Percentiles rank a stretch among this genome's conserved stretches.
phyloP scores from a whole-genome alignment of 2,888 invertebrate species.

The Leucoptera coffeella region DNA sequence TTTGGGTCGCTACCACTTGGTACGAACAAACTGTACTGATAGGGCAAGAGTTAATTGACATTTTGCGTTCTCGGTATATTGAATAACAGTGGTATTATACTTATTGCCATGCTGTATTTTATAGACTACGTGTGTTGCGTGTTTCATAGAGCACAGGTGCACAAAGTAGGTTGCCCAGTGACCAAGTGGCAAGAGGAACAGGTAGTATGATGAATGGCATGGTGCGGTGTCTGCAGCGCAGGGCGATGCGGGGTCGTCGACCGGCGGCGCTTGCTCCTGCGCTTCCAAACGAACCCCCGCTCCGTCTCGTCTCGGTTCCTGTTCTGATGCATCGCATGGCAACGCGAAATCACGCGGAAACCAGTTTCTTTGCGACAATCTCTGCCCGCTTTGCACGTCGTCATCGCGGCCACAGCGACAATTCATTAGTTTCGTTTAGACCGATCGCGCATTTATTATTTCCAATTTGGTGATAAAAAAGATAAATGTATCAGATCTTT shows the following conservation, averaged over 20 bases:
- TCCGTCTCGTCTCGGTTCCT: constrained; percentile 33
- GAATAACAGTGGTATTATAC: no score
- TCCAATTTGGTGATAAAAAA: not conserved
- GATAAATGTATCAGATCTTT: not conserved
- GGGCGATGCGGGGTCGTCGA: constrained; percentile 50
- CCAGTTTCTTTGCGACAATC: constrained; percentile 34
- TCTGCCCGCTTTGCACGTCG: constrained; percentile 15
- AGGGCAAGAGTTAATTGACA: no score
- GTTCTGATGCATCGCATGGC: constrained; percentile 42
- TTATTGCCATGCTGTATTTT: no score
- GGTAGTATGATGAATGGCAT: constrained; percentile 14
- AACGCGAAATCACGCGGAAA: constrained; percentile 47
- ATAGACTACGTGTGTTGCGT: no score
- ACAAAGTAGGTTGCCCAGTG: constrained; percentile 1
- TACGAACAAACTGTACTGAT: no score
- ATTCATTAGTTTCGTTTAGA: constrained; percentile 12
- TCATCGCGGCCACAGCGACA: no score
- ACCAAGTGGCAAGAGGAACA: no score
- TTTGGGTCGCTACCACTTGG: constrained; percentile 22
- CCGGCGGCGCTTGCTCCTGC: constrained; percentile 34
- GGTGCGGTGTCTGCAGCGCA: no score
- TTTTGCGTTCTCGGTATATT: no score
- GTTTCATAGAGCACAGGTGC: no score
- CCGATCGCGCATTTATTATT: no score
- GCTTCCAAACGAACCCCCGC: constrained; percentile 23